Evolutionary conservation across 92 coral and sea anemone genomes (phyloP), one percentile per base, ranked within the genome.

Genomic region (Anthopleura xanthogrammica): DNA sequence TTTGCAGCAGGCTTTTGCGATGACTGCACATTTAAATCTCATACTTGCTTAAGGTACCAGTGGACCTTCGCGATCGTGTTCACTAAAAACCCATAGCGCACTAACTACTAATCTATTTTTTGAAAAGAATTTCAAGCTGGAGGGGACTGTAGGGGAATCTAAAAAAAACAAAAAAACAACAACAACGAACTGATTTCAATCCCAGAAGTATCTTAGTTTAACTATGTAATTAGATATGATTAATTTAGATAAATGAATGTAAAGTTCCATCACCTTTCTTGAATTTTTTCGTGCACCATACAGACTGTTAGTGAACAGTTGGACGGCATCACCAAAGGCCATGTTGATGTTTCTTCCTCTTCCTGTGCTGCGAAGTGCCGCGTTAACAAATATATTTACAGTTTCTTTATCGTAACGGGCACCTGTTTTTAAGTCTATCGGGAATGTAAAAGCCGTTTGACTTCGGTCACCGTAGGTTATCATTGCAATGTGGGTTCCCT

Each of bases 401-500:
- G 50, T 40, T 24, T 77, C 22, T 20, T 41, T 60, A 64, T 77
- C 74, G 57, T 84, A 84, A 2, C 57, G 22, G 41, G 83, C 40
- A 43, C 42, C 77, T 12, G 77, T 70, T 56, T 64, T 22, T 1
- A 56, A 62, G 19, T 78, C 29, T 7, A 76, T 60, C 19, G 87
- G 87, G 87, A 84, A 84, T 13, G 72, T 57, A 65, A 84, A 84
- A n/a, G 57, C 77, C 7, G 57, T 66, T 76, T 54, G 40, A 16
- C 89, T 85, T 52, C 54, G 57, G 73, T 82, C 84, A 74, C 75
- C 82, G 77, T 85, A 89, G 72, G 84, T 76, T 42, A 89, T 86
- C 57, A 84, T 77, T 17, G 87, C 89, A 52, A 89, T 75, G 83
- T 82, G 85, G 50, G 92, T 71, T 76, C 92, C 92, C 58, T 87